phyloP scores from a whole-genome alignment of 2,888 invertebrate genomes.

The Panzeria rudis region DNA sequence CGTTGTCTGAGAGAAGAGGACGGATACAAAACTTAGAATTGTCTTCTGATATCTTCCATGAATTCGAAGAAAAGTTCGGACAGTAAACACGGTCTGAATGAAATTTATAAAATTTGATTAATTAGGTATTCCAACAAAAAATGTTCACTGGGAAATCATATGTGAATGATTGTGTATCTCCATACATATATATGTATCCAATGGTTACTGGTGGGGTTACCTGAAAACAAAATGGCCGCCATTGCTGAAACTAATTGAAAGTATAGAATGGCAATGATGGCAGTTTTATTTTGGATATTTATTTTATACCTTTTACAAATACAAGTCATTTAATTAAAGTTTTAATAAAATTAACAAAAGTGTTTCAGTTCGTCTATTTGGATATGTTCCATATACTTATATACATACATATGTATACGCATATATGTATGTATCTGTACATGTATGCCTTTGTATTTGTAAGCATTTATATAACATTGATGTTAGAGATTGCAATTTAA shows the following conservation, averaged over 20 bases:
- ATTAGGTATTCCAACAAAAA: background rate
- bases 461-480: conserved; percentile 2
- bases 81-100: too few relatives aligned
- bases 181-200: conserved; percentile 58
- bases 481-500: conserved; percentile 43
- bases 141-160: conserved; percentile 31
- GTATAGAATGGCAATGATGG: conserved; percentile 69
- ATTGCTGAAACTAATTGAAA: conserved; percentile 78
- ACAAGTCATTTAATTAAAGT: conserved; percentile 71
- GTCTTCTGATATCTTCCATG: too few relatives aligned
- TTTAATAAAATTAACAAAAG: conserved; percentile 62
- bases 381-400: background rate
- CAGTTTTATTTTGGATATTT: conserved; percentile 67
- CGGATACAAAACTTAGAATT: too few relatives aligned
- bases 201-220: conserved; percentile 72
- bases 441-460: too few relatives aligned
- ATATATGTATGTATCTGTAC: background rate
- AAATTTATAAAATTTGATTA: too few relatives aligned
- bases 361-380: conserved; percentile 31
- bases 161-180: conserved; percentile 26
- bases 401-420: background rate
- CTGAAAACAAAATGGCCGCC: conserved; percentile 78
- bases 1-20: too few relatives aligned
- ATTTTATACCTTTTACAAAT: conserved; percentile 55
- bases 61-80: too few relatives aligned